phyloP scores from a whole-genome alignment of 1,140 invertebrate species.

The Anastatus disparis region DNA sequence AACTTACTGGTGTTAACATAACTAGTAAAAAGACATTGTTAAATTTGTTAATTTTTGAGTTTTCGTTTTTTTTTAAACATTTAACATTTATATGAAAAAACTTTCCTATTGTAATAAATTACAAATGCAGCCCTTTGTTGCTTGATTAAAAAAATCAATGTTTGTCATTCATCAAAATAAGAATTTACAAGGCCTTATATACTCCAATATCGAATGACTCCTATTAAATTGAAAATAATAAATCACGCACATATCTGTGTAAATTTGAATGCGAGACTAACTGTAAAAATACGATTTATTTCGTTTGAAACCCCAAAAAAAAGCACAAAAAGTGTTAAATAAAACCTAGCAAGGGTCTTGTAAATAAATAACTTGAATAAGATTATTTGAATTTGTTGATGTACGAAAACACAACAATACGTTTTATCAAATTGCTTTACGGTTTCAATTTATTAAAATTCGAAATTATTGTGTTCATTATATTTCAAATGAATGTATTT shows the following conservation, averaged over 20 bases:
- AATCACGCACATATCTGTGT: conserved; percentile 18
- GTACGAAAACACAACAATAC: background rate
- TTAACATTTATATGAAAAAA: background rate
- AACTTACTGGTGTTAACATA: background rate
- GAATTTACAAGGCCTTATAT: conserved; percentile 23
- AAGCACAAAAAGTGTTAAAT: background rate
- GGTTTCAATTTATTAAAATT: too few species aligned
- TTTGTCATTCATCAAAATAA: background rate
- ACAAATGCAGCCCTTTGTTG: background rate
- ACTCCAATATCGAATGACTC: background rate
- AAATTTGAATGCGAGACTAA: background rate
- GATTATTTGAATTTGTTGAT: too few species aligned
- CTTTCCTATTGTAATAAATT: background rate
- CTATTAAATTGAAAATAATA: conserved; percentile 9
- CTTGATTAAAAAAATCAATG: background rate
- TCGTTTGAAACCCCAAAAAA: background rate
- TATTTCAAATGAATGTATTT: background rate
- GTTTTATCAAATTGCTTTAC: background rate
- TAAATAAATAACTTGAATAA: too few species aligned
- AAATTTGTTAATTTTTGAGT: conserved; percentile 6
- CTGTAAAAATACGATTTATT: background rate
- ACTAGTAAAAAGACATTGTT: background rate
- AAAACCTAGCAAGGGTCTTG: background rate
- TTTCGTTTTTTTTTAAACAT: conserved; percentile 15
- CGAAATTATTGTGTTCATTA: background rate